A percentile compares a stretch with the other conserved stretches of the same genome.
Evolutionary conservation across 1,140 invertebrate species (phyloP).

Genomic region (Drosophila sp.): DNA sequence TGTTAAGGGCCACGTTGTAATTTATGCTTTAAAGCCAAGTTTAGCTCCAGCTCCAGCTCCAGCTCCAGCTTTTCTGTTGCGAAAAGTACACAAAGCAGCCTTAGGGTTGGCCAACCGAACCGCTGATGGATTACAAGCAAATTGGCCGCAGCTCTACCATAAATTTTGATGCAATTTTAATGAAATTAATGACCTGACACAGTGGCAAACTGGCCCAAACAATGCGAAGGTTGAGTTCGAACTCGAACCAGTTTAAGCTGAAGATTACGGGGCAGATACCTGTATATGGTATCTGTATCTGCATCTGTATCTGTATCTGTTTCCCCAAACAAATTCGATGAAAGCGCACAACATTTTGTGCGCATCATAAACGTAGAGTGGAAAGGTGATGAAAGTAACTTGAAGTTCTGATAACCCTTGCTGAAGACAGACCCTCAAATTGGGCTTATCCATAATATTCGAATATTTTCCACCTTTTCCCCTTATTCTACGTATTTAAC

Average conservation of each 20-base stretch:
- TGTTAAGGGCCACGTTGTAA: slow-evolving; percentile 73
- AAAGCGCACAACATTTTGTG: slow-evolving; percentile 34
- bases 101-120: slow-evolving; percentile 60
- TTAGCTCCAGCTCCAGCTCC: background rate
- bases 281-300: no score
- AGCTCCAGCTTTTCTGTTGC: background rate
- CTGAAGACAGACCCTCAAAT: slow-evolving; percentile 14
- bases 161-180: slow-evolving; percentile 77
- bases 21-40: slow-evolving; percentile 45
- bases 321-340: slow-evolving; percentile 38
- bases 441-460: background rate
- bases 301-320: no score
- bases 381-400: slow-evolving; percentile 48
- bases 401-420: slow-evolving; percentile 4
- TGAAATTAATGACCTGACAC: slow-evolving; percentile 72
- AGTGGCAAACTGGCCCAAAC: slow-evolving; percentile 23
- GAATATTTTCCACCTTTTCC: slow-evolving; percentile 2
- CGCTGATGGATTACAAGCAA: slow-evolving; percentile 78
- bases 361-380: slow-evolving; percentile 20
- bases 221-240: slow-evolving; percentile 22
- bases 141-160: slow-evolving; percentile 54
- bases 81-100: slow-evolving; percentile 46
- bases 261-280: slow-evolving; percentile 31
- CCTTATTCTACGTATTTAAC: background rate
- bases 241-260: slow-evolving; percentile 12